Evolutionary conservation across 2,888 invertebrate genomes (phyloP), one percentile per base, ranked within the genome.

Genomic region (Subacronicta megacephala): DNA sequence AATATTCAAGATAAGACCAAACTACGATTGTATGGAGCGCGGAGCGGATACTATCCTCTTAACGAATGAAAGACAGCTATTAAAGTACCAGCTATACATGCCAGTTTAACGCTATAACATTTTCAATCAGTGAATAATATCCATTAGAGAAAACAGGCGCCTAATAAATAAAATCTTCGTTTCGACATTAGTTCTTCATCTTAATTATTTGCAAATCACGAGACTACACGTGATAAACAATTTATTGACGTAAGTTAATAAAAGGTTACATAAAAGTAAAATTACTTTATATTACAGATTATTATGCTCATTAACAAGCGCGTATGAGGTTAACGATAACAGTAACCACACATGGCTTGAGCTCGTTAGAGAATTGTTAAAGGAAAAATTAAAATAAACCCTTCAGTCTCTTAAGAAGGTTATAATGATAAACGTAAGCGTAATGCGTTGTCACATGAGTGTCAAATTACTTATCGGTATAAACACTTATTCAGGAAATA

Each of bases 311-410:
- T 40, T 43, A 15, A 51, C 13, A 68, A 37, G n/a, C 38, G 35
- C 7, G 26, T 20, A 26, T n/a, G 29, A 57, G 41, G 29, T 29
- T 47, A 51, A 43, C 38, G 33, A 46, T 26, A 49, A 45, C 18
- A 26, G 10, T 31, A 13, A 44, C 12, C n/a, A 31, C 9, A 16
- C 17, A 17, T 29, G 12, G 12, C 17, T 29, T 23, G 10, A 20
- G 13, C 20, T 18, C 29, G 15, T 12, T 44, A 42, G 38, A 45
- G 31, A 38, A 70, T 57, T 58, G 17, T 58, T 57, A 40, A 63
- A n/a, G n/a, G 58, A 42, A 45, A 65, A 63, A 49, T 66, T 35
- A 38, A 47, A 35, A 18, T 13, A 50, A 52, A 50, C 72, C 65
- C 49, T 52, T 35, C 52, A 52, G 13, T 7, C 38, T 9, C 52